These are phyloP conservation scores for Neoarius graeffei DNA, from an alignment of 2,113 vertebrate genomes.

Conservation along the genomic window DNA sequence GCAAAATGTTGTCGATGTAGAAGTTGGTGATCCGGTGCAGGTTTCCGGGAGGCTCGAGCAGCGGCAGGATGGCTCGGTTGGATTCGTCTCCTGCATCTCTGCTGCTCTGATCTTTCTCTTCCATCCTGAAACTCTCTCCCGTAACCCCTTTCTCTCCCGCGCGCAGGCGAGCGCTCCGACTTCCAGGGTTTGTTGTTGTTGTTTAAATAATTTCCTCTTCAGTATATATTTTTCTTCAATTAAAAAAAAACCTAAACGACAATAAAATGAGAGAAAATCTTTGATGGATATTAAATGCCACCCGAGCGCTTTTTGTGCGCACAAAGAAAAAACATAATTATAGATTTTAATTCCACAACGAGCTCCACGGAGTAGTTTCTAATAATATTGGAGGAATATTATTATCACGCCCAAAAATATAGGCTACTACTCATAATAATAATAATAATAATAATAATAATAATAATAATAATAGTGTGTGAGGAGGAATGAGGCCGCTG, in stretches of 20 bases:
- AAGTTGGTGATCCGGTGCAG: constrained; percentile 89
- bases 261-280: constrained; percentile 7
- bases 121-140: constrained; percentile 75
- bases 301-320: constrained; percentile 55
- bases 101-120: constrained; percentile 77
- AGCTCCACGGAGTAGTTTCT: constrained; percentile 28
- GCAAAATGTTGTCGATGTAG: constrained; percentile 91
- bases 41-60: constrained; percentile 76
- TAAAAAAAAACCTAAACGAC: constrained; percentile 25
- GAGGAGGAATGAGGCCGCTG: neutral
- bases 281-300: constrained; percentile 49
- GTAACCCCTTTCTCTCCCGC: constrained; percentile 57
- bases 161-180: constrained; percentile 48
- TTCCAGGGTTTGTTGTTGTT: constrained; percentile 11
- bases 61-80: constrained; percentile 70
- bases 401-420: neutral
- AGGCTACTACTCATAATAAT: neutral
- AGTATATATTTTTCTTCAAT: constrained; percentile 12
- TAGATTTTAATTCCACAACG: constrained; percentile 48
- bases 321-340: constrained; percentile 69
- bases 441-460: neutral
- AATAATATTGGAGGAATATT: neutral
- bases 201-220: constrained; percentile 28
- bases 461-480: neutral
- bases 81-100: constrained; percentile 73